Base-by-base conservation (phyloP, 2,113 vertebrate species). In the Nematolebias whitei region DNA sequence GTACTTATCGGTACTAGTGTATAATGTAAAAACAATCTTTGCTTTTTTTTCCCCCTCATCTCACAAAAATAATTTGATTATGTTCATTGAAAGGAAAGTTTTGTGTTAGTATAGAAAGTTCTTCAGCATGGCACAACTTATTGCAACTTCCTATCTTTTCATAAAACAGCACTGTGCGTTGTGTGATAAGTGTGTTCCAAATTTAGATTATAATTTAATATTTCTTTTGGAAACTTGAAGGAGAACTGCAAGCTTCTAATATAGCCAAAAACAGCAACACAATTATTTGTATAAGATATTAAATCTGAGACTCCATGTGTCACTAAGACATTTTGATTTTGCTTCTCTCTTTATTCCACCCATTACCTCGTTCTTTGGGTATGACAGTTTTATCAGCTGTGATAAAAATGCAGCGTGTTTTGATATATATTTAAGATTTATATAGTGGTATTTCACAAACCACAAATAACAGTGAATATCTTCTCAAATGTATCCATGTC, bases 231-330 rank as follows among this genome's bases (percentile, higher is more conserved):
- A 68, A 80, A 48, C 29, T 74, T 43, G 71, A n/a, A 61, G 24
- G 38, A 53, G 38, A 14, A 40, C 49, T 20, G 58, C 49, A 32
- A 71, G 19, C 19, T 40, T 60, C 47, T 26, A 58, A 72, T 66
- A 75, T 49, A 57, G 48, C 57, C 69, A 68, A 66, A 78, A 73
- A 71, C 49, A 55, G 63, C 23, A 68, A 75, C 54, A 58, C 22
- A 59, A 71, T 57, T 61, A 66, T 84, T 79, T 79, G 65, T 79
- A 50, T 53, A 47, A 64, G 54, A 78, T 73, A 85, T 81, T 78
- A 83, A 79, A 83, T 73, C 20, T 48, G 24, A 63, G 13, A 51
- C 53, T 70, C 39, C 18, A 29, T 32, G 2, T 2, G 63, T 15
- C 71, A 9, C 65, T 23, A 12, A 45, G 45, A 55, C 44, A 57